Evolutionary conservation across 53 echinoderm and acorn worm species (phyloP), one percentile per base, ranked within the genome.

Genomic region (Arbacia lixula): DNA sequence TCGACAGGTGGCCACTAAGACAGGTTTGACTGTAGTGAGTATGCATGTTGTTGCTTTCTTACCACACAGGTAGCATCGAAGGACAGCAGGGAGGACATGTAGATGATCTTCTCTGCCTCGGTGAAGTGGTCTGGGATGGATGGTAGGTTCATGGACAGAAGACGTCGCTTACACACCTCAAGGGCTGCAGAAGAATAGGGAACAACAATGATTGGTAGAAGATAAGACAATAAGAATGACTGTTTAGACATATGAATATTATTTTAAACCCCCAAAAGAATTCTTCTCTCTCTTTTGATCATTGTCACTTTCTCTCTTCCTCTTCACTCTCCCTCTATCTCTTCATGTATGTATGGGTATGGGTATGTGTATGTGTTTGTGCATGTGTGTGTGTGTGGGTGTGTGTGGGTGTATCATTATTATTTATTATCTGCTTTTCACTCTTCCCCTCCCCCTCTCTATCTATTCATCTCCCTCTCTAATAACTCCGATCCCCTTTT

Each of bases 41-140:
- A n/a, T n/a, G n/a, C n/a, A n/a, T n/a, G n/a, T n/a, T n/a, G n/a
- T n/a, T n/a, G n/a, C n/a, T n/a, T 49, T 30, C 91, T 91, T 79
- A 91, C 91, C 87, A 87, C 87, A 58, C 91, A 94, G 58, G 81
- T 63, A 53, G 76, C 80, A 60, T 97, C 94, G 86, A 97, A 97
- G 3, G 97, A 94, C 24, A 97, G 76, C 4, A 94, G 76, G 1
- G 97, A 91, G 11, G 97, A 88, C 62, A 97, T 65, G 73, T 69
- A 90, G 46, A 94, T 87, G 58, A 84, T 90, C 88, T 94, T 90
- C n/a, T 97, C 91, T 30, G 85, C 66, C 68, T 92, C 91, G 5
- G 90, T 88, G 71, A 91, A 94, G 64, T 94, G 88, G 0, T 90
- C 91, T 1, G 97, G 97, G 33, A 97, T 92, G 51, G 86, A 82